A percentile compares a stretch with the other conserved stretches of the same genome.
These are phyloP conservation scores for Heterodera filipjevi DNA, from an alignment of 2,888 invertebrate genomes.

Conservation along the genomic window DNA sequence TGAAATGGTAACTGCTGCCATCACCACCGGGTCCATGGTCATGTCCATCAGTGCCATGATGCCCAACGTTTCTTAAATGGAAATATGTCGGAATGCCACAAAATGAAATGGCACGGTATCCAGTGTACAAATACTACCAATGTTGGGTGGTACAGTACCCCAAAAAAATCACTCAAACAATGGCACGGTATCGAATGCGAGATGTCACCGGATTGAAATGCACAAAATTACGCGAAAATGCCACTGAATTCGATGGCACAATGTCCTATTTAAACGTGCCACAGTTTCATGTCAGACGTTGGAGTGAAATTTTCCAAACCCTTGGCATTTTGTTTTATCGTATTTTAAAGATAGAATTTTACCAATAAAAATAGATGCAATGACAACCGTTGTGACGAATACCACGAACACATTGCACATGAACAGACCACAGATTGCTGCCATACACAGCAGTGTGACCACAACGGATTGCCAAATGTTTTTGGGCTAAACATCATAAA, in stretches of 20 bases:
- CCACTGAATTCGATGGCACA: too few species aligned
- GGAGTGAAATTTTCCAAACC: too few species aligned
- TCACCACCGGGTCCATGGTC: constrained; percentile 61
- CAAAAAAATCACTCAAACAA: too few species aligned
- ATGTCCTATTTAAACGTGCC: too few species aligned
- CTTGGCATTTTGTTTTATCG: neutral
- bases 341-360: neutral
- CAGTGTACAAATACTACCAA: too few species aligned
- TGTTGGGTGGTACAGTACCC: too few species aligned
- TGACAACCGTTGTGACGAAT: constrained; percentile 51
- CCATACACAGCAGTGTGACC: constrained; percentile 60
- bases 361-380: constrained; percentile 53
- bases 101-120: too few species aligned
- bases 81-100: neutral
- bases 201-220: too few species aligned
- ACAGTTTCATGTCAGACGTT: too few species aligned
- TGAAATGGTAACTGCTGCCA: constrained; percentile 62
- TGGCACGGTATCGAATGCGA: too few species aligned
- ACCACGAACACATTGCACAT: constrained; percentile 59
- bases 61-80: constrained; percentile 54
- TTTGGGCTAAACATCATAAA: constrained; percentile 42
- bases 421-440: constrained; percentile 59
- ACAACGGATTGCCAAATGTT: constrained; percentile 60
- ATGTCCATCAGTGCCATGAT: constrained; percentile 54
- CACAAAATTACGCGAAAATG: too few species aligned